A percentile compares a stretch with the other conserved stretches of the same genome.
These are phyloP conservation scores for Himalopsyche tibetana DNA, from an alignment of 2,888 invertebrate species.

Conservation along the genomic window DNA sequence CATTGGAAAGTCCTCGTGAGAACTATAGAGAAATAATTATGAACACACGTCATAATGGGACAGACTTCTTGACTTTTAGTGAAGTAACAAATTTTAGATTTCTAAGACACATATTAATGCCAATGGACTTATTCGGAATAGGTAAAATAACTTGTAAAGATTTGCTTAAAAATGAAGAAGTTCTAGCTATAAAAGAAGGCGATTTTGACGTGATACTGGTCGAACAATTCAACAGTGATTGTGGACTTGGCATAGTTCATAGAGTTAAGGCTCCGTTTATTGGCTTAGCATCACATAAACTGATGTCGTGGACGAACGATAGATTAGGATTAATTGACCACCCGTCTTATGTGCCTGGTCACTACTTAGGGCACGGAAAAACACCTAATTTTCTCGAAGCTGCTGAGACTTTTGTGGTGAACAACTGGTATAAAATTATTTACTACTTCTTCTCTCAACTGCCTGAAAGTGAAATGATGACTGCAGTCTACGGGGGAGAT, in stretches of 20 bases:
- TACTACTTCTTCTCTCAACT: slow-evolving; percentile 69
- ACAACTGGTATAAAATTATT: slow-evolving; percentile 67
- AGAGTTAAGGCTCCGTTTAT: slow-evolving; percentile 74
- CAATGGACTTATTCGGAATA: slow-evolving; percentile 52
- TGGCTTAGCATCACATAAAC: slow-evolving; percentile 74
- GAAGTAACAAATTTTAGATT: slow-evolving; percentile 49
- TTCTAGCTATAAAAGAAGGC: slow-evolving; percentile 59
- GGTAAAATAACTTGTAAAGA: slow-evolving; percentile 55
- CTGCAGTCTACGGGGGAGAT: slow-evolving; percentile 70
- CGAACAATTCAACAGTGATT: slow-evolving; percentile 74
- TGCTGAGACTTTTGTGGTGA: slow-evolving; percentile 68
- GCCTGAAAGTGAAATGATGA: slow-evolving; percentile 70
- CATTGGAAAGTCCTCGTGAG: slow-evolving; percentile 72
- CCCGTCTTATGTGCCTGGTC: slow-evolving; percentile 74
- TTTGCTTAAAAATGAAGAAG: slow-evolving; percentile 58
- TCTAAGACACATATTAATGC: slow-evolving; percentile 54
- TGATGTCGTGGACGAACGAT: slow-evolving; percentile 74
- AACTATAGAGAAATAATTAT: slow-evolving; percentile 81
- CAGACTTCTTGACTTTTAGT: slow-evolving; percentile 54
- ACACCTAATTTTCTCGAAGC: slow-evolving; percentile 69
- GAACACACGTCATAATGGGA: slow-evolving; percentile 66
- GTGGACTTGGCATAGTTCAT: slow-evolving; percentile 71
- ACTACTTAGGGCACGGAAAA: slow-evolving; percentile 71
- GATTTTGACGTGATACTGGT: slow-evolving; percentile 74
- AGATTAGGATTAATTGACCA: slow-evolving; percentile 75